A percentile compares a stretch with the other conserved stretches of the same genome.
Conservation (phyloP, 2,888 invertebrate genomes). For the Acrobeloides nanus region DNA sequence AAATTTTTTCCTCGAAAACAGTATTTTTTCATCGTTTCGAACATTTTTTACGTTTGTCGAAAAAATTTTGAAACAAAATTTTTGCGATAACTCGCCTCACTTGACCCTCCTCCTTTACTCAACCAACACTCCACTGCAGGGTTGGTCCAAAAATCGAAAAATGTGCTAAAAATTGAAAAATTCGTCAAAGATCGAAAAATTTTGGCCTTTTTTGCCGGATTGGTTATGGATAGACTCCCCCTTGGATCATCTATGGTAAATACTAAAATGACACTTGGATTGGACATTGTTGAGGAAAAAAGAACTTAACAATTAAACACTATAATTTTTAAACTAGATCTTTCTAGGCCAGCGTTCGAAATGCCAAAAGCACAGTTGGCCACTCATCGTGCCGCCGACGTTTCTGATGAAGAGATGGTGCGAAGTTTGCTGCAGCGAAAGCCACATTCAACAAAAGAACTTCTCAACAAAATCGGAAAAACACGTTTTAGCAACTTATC, state of each 20-base stretch:
- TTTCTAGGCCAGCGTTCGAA: slow-evolving; percentile 1
- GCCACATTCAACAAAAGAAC: slow-evolving; percentile 92
- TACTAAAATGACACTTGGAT: background rate
- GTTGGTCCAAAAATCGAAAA: too few species aligned
- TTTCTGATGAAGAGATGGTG: slow-evolving; percentile 56
- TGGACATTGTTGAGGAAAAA: background rate
- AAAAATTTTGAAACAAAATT: too few species aligned
- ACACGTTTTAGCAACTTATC: slow-evolving; percentile 14
- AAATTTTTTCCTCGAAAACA: too few species aligned
- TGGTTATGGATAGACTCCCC: too few species aligned
- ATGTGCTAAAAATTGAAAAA: too few species aligned
- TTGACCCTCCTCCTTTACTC: too few species aligned
- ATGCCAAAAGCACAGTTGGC: slow-evolving; percentile 1
- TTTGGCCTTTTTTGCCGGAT: too few species aligned
- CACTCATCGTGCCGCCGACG: slow-evolving; percentile 10
- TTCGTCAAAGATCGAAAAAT: too few species aligned
- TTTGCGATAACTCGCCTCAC: too few species aligned
- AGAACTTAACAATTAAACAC: background rate
- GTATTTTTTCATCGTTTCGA: too few species aligned
- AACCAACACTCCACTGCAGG: too few species aligned
- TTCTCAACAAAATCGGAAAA: slow-evolving; percentile 63
- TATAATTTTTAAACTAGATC: background rate
- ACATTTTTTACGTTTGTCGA: too few species aligned
- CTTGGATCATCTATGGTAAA: background rate
- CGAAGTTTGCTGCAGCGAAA: slow-evolving; percentile 86